A percentile compares a stretch with the other conserved stretches of the same genome.
Conservation (phyloP, 1,140 invertebrate genomes). For the Himalopsyche phryganea region DNA sequence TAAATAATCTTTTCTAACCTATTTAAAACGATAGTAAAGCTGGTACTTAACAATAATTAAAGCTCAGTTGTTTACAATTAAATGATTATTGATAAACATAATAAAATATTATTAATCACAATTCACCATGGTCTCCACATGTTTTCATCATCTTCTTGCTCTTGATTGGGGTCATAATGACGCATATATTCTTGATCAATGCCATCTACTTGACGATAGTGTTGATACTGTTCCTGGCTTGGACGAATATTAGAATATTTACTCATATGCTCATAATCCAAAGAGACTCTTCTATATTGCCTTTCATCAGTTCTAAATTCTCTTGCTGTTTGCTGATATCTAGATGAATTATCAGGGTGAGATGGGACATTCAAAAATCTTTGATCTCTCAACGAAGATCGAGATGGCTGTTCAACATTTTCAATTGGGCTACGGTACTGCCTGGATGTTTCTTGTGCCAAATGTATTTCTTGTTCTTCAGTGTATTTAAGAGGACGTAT, state of each 20-base stretch:
- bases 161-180: background rate
- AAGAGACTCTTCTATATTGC: background rate
- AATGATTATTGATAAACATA: no score
- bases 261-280: background rate
- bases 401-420: background rate
- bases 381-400: conserved; percentile 5
- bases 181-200: background rate
- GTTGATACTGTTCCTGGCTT: background rate
- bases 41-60: no score
- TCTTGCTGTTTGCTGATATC: background rate
- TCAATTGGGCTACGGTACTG: background rate
- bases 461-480: background rate
- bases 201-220: background rate
- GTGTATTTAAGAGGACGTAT: conserved; percentile 14
- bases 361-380: background rate
- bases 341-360: background rate
- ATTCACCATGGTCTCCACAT: conserved; percentile 32
- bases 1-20: no score
- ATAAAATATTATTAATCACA: no score
- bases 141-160: conserved; percentile 11
- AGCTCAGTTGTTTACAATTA: no score
- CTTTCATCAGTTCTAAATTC: background rate
- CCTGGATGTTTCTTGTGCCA: background rate
- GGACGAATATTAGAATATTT: background rate
- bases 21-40: no score